Conservation (phyloP, 2,888 invertebrate species). For the Spatulosminthurus flaviceps region DNA sequence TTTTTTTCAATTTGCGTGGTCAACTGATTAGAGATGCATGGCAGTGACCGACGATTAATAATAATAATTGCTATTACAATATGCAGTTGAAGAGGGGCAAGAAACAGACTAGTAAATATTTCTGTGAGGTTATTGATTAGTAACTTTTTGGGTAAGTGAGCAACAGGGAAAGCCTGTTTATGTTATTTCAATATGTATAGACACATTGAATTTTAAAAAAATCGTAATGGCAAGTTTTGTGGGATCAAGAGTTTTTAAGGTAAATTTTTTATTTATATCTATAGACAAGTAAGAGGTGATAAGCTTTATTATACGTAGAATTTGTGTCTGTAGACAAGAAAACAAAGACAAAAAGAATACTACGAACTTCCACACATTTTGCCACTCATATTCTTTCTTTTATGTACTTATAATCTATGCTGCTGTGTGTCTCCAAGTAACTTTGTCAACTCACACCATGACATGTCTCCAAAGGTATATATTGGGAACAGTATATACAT, state of each 20-base stretch:
- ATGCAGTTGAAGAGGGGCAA: neutral
- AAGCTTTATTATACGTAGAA: neutral
- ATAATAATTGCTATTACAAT: too few species aligned
- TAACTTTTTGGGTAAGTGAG: neutral
- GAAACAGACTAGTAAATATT: conserved; percentile 15
- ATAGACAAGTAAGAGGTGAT: neutral
- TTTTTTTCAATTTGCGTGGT: too few species aligned
- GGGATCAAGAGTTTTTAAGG: too few species aligned
- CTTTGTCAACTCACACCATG: neutral
- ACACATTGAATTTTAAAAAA: neutral
- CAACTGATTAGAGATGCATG: too few species aligned
- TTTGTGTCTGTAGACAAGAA: too few species aligned
- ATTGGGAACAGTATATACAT: too few species aligned
- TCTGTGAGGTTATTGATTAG: conserved; percentile 19
- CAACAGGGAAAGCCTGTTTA: conserved; percentile 19
- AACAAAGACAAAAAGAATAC: neutral
- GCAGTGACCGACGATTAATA: too few species aligned
- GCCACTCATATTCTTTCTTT: too few species aligned
- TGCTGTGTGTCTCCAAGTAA: neutral
- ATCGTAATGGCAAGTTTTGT: neutral
- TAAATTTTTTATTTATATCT: too few species aligned
- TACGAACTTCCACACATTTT: conserved; percentile 1
- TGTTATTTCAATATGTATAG: neutral
- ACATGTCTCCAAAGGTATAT: too few species aligned
- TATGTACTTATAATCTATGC: too few species aligned